Evolutionary conservation across 2,888 invertebrate species (phyloP), one percentile per base, ranked within the genome.

Genomic region (Oegoconia quadripuncta): DNA sequence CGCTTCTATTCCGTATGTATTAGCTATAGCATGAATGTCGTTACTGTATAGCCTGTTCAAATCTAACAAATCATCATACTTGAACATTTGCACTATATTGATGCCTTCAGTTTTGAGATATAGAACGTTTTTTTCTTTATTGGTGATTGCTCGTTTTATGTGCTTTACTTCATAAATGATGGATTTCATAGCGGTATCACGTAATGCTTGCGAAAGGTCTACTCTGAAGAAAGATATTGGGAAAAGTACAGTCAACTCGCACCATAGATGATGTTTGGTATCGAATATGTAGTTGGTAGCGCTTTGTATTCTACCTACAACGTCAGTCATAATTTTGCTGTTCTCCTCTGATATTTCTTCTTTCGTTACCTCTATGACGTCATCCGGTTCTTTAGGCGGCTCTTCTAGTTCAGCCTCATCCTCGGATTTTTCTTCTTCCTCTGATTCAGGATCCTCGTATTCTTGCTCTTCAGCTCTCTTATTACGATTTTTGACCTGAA

Each of bases 1-100:
- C 0, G 99, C 99, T 87, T 99, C 99, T 48, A 99, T 97, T 1
- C 99, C 99, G 64, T 97, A 99, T 0, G 93, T 95, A 41, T 91
- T 89, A 0, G 97, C 95, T 59, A 99, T 93, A 1, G 93, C 92
- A 62, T 98, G 96, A 44, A 99, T 94, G 67, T 99, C 97, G 68
- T 99, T 99, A 25, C 95, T 95, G 75, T 97, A 97, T 1, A 98
- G 74, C 44, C 90, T 91, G 58, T 95, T 93, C 32, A 98, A 74
- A 73, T 97, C 93, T 17, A 98, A 74, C 2, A 96, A 66, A 37
- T 93, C 86, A 36, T 91, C 88, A 68, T 96, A 93, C 58, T 94
- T 93, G 59, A 93, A 96, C 92, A 99, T 94, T 84, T 96, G 96
- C 34, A 91, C 84, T 38, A 99, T 93, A 66, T 99, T 99, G 34